These are phyloP conservation scores for Lepetodrilus schrolli DNA, from an alignment of 2,888 invertebrate genomes.

Conservation along the genomic window DNA sequence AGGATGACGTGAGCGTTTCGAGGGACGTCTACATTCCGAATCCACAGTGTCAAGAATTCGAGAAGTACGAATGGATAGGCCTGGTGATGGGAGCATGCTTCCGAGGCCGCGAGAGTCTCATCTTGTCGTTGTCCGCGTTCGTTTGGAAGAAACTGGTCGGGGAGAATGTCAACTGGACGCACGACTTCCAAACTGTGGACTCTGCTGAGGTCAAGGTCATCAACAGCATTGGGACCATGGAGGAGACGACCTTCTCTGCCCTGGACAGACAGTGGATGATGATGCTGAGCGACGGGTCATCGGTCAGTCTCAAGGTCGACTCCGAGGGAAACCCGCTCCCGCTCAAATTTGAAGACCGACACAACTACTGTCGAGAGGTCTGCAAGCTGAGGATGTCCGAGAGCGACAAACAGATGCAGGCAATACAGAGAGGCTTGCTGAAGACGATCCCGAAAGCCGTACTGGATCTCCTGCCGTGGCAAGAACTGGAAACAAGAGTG, in stretches of 20 bases:
- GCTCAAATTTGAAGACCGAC: conserved; percentile 66
- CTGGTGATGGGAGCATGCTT: conserved; percentile 75
- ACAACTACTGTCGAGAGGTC: conserved; percentile 67
- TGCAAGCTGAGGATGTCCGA: conserved; percentile 68
- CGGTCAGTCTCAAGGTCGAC: conserved; percentile 60
- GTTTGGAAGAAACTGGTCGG: conserved; percentile 74
- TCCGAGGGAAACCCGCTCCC: conserved; percentile 58
- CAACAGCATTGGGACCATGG: conserved; percentile 64
- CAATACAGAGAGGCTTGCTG: conserved; percentile 69
- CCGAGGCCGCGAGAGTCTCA: conserved; percentile 72
- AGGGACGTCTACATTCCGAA: conserved; percentile 73
- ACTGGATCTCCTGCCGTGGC: conserved; percentile 72
- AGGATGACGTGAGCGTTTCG: conserved; percentile 68
- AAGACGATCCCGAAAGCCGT: conserved; percentile 73
- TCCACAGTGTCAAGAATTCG: conserved; percentile 67
- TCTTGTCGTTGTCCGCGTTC: conserved; percentile 70
- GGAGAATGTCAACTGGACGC: conserved; percentile 69
- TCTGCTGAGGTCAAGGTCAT: conserved; percentile 71
- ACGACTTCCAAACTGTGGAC: conserved; percentile 72
- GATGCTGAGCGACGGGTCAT: conserved; percentile 67
- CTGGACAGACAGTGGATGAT: conserved; percentile 63
- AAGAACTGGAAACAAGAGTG: conserved; percentile 72
- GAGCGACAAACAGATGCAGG: conserved; percentile 67
- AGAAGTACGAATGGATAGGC: conserved; percentile 74
- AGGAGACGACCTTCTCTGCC: conserved; percentile 57